Evolutionary conservation across 2,797 vertebrate genomes (phyloP).

Genomic region (Hirundo rustica): DNA sequence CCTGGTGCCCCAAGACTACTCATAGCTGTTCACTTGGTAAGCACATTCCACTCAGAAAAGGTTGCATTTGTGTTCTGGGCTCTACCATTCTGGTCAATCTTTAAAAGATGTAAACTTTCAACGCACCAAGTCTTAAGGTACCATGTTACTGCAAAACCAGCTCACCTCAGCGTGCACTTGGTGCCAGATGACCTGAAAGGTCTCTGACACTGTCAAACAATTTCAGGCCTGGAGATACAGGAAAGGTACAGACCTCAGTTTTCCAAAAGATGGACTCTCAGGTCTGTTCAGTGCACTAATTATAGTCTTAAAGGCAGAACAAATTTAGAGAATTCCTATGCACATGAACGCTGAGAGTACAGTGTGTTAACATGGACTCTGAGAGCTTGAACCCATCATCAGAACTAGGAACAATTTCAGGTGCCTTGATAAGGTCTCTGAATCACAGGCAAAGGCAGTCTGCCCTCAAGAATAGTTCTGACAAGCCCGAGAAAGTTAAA

Average conservation of each 20-base stretch:
- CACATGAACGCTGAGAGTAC: neutral
- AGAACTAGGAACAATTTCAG: neutral
- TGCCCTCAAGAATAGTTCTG: neutral
- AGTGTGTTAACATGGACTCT: neutral
- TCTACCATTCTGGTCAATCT: neutral
- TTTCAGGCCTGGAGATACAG: neutral
- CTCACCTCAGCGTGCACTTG: neutral
- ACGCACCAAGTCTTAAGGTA: neutral
- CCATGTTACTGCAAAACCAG: neutral
- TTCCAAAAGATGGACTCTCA: neutral
- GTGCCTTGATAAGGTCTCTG: neutral
- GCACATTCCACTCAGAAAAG: neutral
- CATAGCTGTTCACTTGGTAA: neutral
- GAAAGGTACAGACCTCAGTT: neutral
- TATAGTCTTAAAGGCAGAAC: neutral
- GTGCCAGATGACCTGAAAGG: neutral
- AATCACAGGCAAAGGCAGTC: neutral
- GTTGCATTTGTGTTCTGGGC: neutral
- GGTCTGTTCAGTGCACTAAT: neutral
- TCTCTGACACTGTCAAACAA: neutral
- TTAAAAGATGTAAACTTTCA: neutral
- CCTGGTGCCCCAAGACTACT: neutral
- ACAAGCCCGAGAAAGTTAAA: neutral
- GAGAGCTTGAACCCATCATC: neutral
- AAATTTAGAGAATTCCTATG: neutral